Conservation (phyloP, 2,888 invertebrate species). For the Yponomeuta malinellus region DNA sequence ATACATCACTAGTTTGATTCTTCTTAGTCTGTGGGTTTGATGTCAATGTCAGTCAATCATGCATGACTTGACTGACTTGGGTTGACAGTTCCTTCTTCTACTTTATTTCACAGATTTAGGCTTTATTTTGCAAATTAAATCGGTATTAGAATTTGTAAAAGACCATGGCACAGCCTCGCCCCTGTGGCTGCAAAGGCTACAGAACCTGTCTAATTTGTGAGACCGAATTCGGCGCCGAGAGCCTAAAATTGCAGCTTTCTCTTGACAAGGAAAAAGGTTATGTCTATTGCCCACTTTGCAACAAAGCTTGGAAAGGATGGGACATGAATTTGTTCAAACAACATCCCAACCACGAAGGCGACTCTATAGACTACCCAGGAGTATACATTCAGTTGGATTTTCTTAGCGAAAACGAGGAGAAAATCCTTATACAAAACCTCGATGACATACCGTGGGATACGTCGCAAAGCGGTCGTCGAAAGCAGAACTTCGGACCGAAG, state of each 20-base stretch:
- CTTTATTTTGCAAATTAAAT: too few species aligned
- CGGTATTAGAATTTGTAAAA: not conserved
- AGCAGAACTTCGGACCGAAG: slow-evolving; percentile 99
- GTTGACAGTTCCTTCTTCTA: too few species aligned
- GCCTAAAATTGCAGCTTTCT: slow-evolving; percentile 44
- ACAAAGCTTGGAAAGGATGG: slow-evolving; percentile 86
- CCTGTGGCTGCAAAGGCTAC: slow-evolving; percentile 95
- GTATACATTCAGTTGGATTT: slow-evolving; percentile 83
- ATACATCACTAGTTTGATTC: too few species aligned
- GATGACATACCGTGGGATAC: slow-evolving; percentile 90
- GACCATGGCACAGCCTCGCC: slow-evolving; percentile 79
- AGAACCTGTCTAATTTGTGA: slow-evolving; percentile 93
- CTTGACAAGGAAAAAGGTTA: slow-evolving; percentile 76
- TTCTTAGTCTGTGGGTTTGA: too few species aligned
- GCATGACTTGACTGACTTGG: too few species aligned
- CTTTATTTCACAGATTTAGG: too few species aligned
- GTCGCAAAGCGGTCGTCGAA: slow-evolving; percentile 96
- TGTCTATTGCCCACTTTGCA: slow-evolving; percentile 86
- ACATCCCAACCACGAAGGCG: slow-evolving; percentile 81
- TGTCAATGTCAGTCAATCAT: too few species aligned
- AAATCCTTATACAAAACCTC: slow-evolving; percentile 78
- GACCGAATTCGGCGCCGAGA: slow-evolving; percentile 69
- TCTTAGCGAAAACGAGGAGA: slow-evolving; percentile 82
- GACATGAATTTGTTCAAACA: slow-evolving; percentile 72
- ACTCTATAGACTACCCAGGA: slow-evolving; percentile 79